Conservation (phyloP, 2,113 vertebrate species). For the Pristiophorus japonicus region DNA sequence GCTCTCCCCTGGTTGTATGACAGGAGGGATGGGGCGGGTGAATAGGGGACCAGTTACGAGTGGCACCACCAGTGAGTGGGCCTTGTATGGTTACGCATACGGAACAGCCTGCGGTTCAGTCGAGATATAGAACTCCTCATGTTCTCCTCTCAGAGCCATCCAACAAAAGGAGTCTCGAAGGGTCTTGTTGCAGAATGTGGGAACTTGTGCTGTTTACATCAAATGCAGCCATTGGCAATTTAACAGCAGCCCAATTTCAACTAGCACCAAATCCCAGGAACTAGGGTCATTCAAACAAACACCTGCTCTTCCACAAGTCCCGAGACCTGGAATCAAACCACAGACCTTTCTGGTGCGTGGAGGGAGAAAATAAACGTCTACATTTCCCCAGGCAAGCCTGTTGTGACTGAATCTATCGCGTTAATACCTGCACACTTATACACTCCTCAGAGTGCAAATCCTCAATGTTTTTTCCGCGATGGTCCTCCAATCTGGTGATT, state of each 20-base stretch:
- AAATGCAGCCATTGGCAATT: not conserved
- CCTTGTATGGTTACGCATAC: not conserved
- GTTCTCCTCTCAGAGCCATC: no score
- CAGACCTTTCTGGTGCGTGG: not conserved
- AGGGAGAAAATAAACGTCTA: not conserved
- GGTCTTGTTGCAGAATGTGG: not conserved
- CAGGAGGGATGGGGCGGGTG: not conserved
- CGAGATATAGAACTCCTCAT: not conserved
- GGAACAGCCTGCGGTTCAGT: not conserved
- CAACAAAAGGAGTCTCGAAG: not conserved
- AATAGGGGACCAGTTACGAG: not conserved
- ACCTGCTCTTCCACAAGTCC: not conserved
- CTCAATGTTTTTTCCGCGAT: fast-evolving
- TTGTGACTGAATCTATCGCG: not conserved
- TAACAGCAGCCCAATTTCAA: not conserved
- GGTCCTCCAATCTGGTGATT: conserved; percentile 39
- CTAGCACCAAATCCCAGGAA: not conserved
- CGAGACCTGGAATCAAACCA: not conserved
- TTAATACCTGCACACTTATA: conserved; percentile 45
- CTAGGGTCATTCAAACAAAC: not conserved
- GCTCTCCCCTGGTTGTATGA: not conserved
- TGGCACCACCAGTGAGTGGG: not conserved
- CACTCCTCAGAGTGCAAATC: conserved; percentile 40
- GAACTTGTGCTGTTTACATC: not conserved
- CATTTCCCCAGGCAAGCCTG: not conserved